phyloP scores from a whole-genome alignment of 2,888 invertebrate genomes.

The Elegia similella region DNA sequence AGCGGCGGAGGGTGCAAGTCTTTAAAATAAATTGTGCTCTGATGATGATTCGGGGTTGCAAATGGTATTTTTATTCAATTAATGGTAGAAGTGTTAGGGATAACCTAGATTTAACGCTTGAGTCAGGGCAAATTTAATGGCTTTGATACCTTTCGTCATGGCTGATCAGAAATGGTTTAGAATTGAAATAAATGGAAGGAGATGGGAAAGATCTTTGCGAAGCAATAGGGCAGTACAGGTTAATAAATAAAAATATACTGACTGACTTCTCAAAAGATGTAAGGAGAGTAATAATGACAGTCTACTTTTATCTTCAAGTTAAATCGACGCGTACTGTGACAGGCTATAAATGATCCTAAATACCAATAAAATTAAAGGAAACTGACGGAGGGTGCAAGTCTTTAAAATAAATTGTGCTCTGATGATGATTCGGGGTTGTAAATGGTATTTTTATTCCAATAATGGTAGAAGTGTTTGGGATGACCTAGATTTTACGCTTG shows the following conservation, averaged over 20 bases:
- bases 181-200: no score
- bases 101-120: background rate
- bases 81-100: background rate
- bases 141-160: no score
- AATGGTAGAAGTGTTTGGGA: background rate
- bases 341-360: background rate
- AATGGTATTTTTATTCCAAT: constrained; percentile 1
- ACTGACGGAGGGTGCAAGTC: background rate
- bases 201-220: no score
- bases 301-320: background rate
- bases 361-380: background rate
- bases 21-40: constrained; percentile 2
- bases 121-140: no score
- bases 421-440: background rate
- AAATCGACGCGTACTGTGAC: background rate
- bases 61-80: constrained; percentile 3
- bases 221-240: no score
- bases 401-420: constrained; percentile 2
- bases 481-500: background rate
- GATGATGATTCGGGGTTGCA: background rate
- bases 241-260: no score
- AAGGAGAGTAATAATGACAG: no score
- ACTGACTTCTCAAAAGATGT: no score
- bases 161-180: no score
- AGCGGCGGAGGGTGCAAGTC: background rate